These are phyloP conservation scores for Abramis brama DNA, from an alignment of 2,113 vertebrate species.

Conservation along the genomic window DNA sequence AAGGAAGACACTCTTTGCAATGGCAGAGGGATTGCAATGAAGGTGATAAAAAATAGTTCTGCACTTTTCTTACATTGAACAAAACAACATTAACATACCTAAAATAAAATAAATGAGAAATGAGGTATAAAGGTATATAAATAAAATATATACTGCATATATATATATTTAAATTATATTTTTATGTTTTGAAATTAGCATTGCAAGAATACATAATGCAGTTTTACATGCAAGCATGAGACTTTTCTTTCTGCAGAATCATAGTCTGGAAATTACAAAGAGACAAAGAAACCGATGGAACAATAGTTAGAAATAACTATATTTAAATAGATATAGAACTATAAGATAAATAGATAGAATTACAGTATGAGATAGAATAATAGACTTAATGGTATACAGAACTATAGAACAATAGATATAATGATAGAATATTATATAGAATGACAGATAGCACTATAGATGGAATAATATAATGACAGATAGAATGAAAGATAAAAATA, in stretches of 20 bases:
- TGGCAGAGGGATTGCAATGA: background rate
- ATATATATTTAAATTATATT: background rate
- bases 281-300: background rate
- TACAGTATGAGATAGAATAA: background rate
- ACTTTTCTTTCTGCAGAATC: background rate
- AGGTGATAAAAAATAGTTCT: background rate
- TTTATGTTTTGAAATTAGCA: background rate
- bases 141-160: background rate
- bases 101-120: background rate
- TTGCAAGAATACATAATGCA: background rate
- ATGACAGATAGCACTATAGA: background rate
- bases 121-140: background rate
- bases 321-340: no score
- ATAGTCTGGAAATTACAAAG: background rate
- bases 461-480: background rate
- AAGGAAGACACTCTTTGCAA: background rate
- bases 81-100: background rate
- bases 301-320: background rate
- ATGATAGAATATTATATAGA: background rate
- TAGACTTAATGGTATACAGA: background rate
- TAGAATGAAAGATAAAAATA: background rate
- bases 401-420: background rate
- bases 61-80: background rate
- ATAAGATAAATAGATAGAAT: background rate
- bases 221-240: background rate